These are phyloP conservation scores for Hemitrygon akajei DNA, from an alignment of 2,797 vertebrate genomes.

Conservation along the genomic window DNA sequence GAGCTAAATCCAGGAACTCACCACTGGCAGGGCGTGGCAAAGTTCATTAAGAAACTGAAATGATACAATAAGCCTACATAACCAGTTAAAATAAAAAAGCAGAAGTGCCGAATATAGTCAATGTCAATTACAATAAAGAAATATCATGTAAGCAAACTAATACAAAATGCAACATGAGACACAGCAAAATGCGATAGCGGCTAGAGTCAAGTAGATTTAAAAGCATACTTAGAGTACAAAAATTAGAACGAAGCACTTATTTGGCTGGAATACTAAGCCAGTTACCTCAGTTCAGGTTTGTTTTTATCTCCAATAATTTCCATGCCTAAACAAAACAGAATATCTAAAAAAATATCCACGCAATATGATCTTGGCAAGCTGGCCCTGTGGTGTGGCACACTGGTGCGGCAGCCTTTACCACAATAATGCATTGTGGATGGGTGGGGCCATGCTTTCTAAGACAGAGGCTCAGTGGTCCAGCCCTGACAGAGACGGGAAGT, in stretches of 20 bases:
- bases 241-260: neutral
- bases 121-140: neutral
- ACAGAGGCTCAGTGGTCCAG: neutral
- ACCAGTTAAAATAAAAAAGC: too few relatives aligned
- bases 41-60: neutral
- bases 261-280: neutral
- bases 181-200: neutral
- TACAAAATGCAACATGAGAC: conserved; percentile 9
- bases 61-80: neutral
- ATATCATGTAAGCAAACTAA: neutral
- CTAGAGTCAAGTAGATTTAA: neutral
- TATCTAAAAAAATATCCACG: neutral
- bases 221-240: neutral
- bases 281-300: neutral
- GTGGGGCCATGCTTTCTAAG: too few relatives aligned
- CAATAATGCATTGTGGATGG: neutral
- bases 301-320: neutral
- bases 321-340: neutral
- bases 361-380: neutral
- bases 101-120: neutral
- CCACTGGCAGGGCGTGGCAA: conserved; percentile 5
- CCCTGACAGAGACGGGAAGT: neutral
- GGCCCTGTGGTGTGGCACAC: neutral
- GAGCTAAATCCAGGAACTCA: conserved; percentile 8
- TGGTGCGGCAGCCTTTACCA: too few relatives aligned